A percentile compares a stretch with the other conserved stretches of the same genome.
Conservation (phyloP, 2,113 vertebrate species). For the Callopanchax toddi region DNA sequence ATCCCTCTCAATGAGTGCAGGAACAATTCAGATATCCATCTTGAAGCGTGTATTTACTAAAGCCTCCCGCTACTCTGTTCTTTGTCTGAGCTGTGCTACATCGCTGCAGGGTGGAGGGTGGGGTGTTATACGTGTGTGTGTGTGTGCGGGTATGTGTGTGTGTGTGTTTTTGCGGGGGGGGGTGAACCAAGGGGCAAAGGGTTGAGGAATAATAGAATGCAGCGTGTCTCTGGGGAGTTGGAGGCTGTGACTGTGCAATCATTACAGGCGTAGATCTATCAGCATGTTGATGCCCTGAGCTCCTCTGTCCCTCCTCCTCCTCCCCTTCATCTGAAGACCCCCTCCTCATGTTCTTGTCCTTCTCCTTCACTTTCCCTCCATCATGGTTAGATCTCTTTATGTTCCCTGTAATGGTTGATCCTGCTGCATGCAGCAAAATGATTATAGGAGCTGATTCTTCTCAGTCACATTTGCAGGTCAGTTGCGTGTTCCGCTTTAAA, state of each 20-base stretch:
- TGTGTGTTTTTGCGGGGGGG: not conserved
- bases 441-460: no score
- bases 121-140: conserved; percentile 1
- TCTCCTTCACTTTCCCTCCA: conserved; percentile 26
- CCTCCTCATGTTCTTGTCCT: conserved; percentile 35
- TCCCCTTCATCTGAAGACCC: conserved; percentile 2
- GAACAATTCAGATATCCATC: conserved; percentile 49
- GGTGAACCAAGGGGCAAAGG: conserved; percentile 47
- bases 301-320: conserved; percentile 45
- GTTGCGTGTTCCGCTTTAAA: no score
- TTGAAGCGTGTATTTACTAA: conserved; percentile 59
- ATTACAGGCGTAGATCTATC: conserved; percentile 80
- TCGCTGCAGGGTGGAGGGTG: conserved; percentile 1
- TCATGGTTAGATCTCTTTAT: conserved; percentile 8
- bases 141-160: conserved; percentile 10
- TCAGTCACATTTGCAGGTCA: no score
- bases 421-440: no score
- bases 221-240: conserved; percentile 67
- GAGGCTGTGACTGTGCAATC: conserved; percentile 80
- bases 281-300: conserved; percentile 67
- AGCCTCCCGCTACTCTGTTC: conserved; percentile 47
- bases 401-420: no score
- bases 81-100: conserved; percentile 57
- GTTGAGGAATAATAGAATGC: conserved; percentile 75
- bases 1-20: conserved; percentile 28